Conservation (phyloP, 2,888 invertebrate genomes). For the Drosophila nr. fundita region DNA sequence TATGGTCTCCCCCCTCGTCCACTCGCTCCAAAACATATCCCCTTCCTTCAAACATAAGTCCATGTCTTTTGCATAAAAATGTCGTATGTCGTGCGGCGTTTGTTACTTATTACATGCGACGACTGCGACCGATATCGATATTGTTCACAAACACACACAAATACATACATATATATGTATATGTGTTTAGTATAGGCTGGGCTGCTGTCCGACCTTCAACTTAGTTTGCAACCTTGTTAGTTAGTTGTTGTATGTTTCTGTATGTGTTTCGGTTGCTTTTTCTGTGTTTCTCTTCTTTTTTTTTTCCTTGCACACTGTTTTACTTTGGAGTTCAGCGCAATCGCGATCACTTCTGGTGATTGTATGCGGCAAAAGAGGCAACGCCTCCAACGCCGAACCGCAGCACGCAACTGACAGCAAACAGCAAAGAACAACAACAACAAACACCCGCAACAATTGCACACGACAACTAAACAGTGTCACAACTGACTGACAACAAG, state of each 20-base stretch:
- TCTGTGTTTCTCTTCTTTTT: conserved; percentile 20
- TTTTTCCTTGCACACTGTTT: conserved; percentile 32
- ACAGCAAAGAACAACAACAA: conserved; percentile 17
- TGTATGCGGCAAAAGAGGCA: conserved; percentile 66
- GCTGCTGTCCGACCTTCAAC: conserved; percentile 71
- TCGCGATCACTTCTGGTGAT: conserved; percentile 79
- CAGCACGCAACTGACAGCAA: conserved; percentile 67
- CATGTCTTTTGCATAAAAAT: conserved; percentile 76
- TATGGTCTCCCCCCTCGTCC: neutral
- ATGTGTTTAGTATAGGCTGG: conserved; percentile 20
- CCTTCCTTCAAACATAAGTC: conserved; percentile 7
- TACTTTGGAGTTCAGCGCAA: conserved; percentile 73
- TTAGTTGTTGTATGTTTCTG: conserved; percentile 47
- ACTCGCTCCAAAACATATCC: neutral
- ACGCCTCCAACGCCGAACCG: conserved; percentile 69
- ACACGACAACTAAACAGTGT: conserved; percentile 62
- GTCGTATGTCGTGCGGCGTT: conserved; percentile 79
- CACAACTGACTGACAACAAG: conserved; percentile 64
- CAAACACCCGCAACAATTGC: conserved; percentile 56
- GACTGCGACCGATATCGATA: conserved; percentile 72
- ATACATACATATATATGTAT: neutral
- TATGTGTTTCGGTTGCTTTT: conserved; percentile 41
- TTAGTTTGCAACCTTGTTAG: conserved; percentile 77
- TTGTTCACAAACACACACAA: conserved; percentile 40
- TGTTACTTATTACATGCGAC: conserved; percentile 79